Evolutionary conservation across 2,113 vertebrate genomes (phyloP), one percentile per base, ranked within the genome.

Genomic region (Eidolon helvum): DNA sequence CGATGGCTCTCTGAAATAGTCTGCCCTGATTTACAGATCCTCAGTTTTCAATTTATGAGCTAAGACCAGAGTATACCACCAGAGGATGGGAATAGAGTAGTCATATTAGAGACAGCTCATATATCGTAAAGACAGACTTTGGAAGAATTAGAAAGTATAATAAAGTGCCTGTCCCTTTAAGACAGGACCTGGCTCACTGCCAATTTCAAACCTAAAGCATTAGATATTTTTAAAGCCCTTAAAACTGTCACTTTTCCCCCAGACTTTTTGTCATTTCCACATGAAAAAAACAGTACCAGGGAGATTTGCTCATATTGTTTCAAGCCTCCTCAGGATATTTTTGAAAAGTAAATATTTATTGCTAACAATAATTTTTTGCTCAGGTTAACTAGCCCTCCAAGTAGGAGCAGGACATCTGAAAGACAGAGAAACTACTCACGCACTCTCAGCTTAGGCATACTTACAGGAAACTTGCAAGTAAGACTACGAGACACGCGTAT

Each of bases 41-140:
- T 98, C 98, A 96, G 98, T 98, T 99, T 99, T 98, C 98, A 99
- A 99, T 99, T 99, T 99, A 99, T 99, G 98, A 98, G 98, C 99
- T 98, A 98, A 99, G 98, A 99, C 98, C 98, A 97, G 98, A 98
- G 98, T 98, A 98, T 98, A 98, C 98, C 98, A 98, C 98, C 94
- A 96, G 98, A 98, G 99, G 98, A 99, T 98, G 98, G 98, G 98
- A 99, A 99, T 98, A 98, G 98, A 99, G 98, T 98, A 98, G 98
- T 99, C 98, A 98, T 99, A 98, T 99, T 99, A 99, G 98, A 99
- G 98, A 97, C 97, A 98, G 98, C 98, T 98, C 99, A 98, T 99
- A 99, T 99, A 99, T 99, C 98, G 98, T 99, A 97, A 97, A 98
- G 98, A 99, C 98, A 99, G 98, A 99, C 98, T 99, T 99, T 98